Base-by-base conservation (phyloP, 2,113 vertebrate species). In the Nothoprocta pentlandii region DNA sequence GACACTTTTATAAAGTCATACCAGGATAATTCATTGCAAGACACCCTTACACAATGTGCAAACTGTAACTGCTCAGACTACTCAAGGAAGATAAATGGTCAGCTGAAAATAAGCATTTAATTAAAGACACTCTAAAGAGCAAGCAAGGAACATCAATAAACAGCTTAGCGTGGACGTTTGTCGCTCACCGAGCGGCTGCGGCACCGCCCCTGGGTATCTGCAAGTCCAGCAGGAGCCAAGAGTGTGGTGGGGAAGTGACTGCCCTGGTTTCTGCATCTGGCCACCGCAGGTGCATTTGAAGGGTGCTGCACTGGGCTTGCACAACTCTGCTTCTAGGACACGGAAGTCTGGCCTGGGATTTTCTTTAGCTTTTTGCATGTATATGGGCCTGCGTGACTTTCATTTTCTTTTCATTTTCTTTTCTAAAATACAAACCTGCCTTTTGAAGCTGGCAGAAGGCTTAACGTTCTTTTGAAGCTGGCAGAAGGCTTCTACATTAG, bases 141-240 rank as follows among this genome's bases (percentile, higher is more conserved):
- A 64, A 87, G 20, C 2, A 82, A 20, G 12, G 41, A 44, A 71
- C 6, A 56, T 34, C 15, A 70, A 44, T 12, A 67, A 75, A 16
- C 36, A 34, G 69, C 87, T 79, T 74, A 74, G 19, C 23, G 54
- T 36, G 23, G 47, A 32, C 46, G 10, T 54, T 80, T 4, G 6
- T 51, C 42, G 16, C 0, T 1, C 69, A 85, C 30, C 0, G 0
- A 54, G 10, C 42, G 46, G 5, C 80, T 42, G 12, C 4, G 21
- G 7, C 61, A 78, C 3, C 12, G 53, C 90, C 88, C 10, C 41
- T 2, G 3, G 7, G 66, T 4, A 28, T 0, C 1, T 44, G 71
- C 36, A 14, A 80, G 36, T 67, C 74, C 39, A n/a, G 16, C 70
- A 62, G 9, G 75, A 82, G 8, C 47, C 70, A 12, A 17, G 26